Evolutionary conservation across 2,888 invertebrate species (phyloP).

Genomic region (Callimorpha dominula): DNA sequence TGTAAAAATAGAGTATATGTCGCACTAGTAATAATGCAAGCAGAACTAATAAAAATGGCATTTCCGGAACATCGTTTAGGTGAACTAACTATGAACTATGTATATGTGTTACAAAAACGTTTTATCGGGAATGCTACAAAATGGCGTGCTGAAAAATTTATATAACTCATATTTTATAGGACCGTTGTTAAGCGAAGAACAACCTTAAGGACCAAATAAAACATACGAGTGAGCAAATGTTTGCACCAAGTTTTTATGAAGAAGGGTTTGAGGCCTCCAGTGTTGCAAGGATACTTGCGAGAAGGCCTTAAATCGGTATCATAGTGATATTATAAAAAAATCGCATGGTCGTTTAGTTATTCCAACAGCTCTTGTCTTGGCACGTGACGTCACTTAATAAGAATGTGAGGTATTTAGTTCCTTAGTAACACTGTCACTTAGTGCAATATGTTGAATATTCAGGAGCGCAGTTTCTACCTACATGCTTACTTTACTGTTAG

Average conservation of each 20-base stretch:
- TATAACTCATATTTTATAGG: too few relatives aligned
- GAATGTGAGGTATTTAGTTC: conserved; percentile 28
- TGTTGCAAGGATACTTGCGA: too few relatives aligned
- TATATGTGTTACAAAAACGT: conserved; percentile 51
- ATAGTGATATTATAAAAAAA: background rate
- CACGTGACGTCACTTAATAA: conserved; percentile 1
- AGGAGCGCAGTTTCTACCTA: conserved; percentile 28
- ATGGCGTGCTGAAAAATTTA: conserved; percentile 26
- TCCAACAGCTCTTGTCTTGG: background rate
- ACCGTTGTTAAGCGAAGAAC: too few relatives aligned
- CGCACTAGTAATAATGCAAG: background rate
- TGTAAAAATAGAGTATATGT: background rate
- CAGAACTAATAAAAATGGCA: conserved; percentile 38
- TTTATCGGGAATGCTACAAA: conserved; percentile 38
- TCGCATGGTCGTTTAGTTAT: background rate
- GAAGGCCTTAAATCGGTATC: too few relatives aligned
- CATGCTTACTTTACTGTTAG: conserved; percentile 55
- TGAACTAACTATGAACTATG: conserved; percentile 50
- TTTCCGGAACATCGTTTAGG: conserved; percentile 58
- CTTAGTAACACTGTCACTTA: conserved; percentile 54
- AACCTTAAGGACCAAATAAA: too few relatives aligned
- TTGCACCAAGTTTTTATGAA: too few relatives aligned
- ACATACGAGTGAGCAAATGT: too few relatives aligned
- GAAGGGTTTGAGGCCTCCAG: too few relatives aligned
- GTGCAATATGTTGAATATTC: conserved; percentile 63